Base-by-base conservation (phyloP, 2,888 invertebrate species). In the Bedellia somnulentella region DNA sequence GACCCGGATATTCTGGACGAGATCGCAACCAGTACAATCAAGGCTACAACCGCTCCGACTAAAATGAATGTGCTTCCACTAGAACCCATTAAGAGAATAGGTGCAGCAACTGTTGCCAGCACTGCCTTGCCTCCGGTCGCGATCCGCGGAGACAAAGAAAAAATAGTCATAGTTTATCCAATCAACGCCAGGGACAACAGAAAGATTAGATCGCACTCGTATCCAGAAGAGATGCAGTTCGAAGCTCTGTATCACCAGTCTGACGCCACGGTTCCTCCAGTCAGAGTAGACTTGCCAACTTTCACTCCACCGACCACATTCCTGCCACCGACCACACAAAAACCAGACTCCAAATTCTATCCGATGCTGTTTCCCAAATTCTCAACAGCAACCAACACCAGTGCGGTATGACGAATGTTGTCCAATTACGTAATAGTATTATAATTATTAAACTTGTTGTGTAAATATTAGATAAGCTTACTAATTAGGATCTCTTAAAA, bases 201-300 rank as follows among this genome's bases (percentile, higher is more conserved):
- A 8, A 76, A 71, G 45, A 75, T 77, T 38, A 57, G 61, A 21
- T 75, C 76, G 2, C 77, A 75, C 37, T 71, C 75, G 4, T 66
- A 67, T 41, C 70, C 77, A 0, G 77, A 76, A 36, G 75, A 76
- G 43, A 43, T 76, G 45, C 77, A 77, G 41, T 77, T 77, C 41
- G 77, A 77, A 39, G 73, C 71, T 18, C 40, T 77, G 34, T 77
- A 76, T 44, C 57, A 53, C 25, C 76, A 66, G 42, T 67, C 76
- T 12, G 60, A 61, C 3, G 57, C 61, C 31, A 63, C 70, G 1
- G 41, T 46, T 15, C 39, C 34, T 21, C 34, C 2, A 4, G 37
- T 81, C 4, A 58, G 78, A 24, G 79, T 82, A n/a, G 79, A 81
- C 39, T 47, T 82, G 37, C 82, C 82, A 8, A 82, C 82, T 1